These are phyloP conservation scores for Hormiphora californensis DNA, from an alignment of 37 sponge, comb jelly and placozoan genomes.

Conservation along the genomic window DNA sequence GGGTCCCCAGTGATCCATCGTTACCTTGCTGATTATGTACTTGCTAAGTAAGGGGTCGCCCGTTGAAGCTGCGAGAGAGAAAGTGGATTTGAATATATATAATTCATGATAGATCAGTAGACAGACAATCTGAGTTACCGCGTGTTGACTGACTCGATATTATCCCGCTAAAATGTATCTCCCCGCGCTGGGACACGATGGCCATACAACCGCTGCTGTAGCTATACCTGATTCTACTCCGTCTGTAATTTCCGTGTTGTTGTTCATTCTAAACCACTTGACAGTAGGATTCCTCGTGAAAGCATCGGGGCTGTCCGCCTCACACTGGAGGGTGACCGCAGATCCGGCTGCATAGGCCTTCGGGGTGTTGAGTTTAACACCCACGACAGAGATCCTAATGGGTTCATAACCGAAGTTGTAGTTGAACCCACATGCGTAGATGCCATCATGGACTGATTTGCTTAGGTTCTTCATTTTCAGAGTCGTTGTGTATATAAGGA, in stretches of 20 bases:
- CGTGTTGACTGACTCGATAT: too few relatives aligned
- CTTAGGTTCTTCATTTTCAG: not conserved
- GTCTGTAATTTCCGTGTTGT: not conserved
- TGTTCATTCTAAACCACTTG: not conserved
- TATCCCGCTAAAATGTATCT: too few relatives aligned
- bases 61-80: not conserved
- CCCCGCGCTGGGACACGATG: too few relatives aligned
- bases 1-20: constrained; percentile 28
- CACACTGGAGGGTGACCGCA: not conserved
- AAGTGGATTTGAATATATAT: too few relatives aligned
- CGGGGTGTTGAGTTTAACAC: not conserved
- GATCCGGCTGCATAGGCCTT: not conserved
- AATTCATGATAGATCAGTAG: too few relatives aligned
- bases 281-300: not conserved
- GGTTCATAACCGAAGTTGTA: not conserved
- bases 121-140: too few relatives aligned
- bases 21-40: not conserved
- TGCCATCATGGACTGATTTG: not conserved
- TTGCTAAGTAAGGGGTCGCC: not conserved
- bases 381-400: not conserved
- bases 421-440: not conserved
- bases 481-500: not conserved
- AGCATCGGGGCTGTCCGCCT: not conserved
- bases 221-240: not conserved
- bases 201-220: too few relatives aligned